phyloP scores from a whole-genome alignment of 92 coral and sea anemone genomes.

The Porites lobata region DNA sequence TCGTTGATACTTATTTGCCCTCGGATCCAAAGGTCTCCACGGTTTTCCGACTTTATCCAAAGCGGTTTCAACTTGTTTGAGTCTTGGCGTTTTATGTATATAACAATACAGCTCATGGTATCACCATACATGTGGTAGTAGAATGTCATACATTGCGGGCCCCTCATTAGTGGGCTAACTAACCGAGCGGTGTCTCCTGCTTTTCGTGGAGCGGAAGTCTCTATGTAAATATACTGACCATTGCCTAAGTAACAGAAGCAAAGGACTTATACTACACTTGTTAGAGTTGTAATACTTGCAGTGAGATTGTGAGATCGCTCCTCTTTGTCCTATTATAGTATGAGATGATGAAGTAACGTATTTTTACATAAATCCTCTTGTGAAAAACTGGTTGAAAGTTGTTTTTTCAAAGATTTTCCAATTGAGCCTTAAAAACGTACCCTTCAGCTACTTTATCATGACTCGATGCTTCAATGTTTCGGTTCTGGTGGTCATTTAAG shows the following conservation, averaged over 20 bases:
- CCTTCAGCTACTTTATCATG: no score
- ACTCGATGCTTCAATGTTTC: no score
- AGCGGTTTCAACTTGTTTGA: constrained; percentile 18
- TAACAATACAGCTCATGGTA: constrained; percentile 53
- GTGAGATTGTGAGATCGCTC: no score
- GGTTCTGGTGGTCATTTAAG: no score
- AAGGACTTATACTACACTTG: no score
- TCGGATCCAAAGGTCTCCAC: constrained; percentile 41
- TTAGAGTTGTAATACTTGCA: no score
- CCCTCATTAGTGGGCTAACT: constrained; percentile 59
- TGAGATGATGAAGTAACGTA: no score
- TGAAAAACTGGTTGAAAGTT: no score
- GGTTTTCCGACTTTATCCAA: constrained; percentile 62
- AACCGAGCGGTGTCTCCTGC: constrained; percentile 46
- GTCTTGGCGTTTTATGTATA: constrained; percentile 21
- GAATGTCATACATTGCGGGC: constrained; percentile 70
- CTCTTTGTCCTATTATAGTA: no score
- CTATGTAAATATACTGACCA: constrained; percentile 57
- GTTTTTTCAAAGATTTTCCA: no score
- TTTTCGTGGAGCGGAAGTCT: constrained; percentile 54
- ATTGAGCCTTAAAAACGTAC: no score
- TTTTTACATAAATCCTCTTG: no score
- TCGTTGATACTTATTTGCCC: constrained; percentile 52
- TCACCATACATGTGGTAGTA: constrained; percentile 68
- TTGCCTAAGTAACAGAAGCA: constrained; percentile 1